Evolutionary conservation across 2,113 vertebrate species (phyloP), one percentile per base, ranked within the genome.

Genomic region (Saiga tatarica): DNA sequence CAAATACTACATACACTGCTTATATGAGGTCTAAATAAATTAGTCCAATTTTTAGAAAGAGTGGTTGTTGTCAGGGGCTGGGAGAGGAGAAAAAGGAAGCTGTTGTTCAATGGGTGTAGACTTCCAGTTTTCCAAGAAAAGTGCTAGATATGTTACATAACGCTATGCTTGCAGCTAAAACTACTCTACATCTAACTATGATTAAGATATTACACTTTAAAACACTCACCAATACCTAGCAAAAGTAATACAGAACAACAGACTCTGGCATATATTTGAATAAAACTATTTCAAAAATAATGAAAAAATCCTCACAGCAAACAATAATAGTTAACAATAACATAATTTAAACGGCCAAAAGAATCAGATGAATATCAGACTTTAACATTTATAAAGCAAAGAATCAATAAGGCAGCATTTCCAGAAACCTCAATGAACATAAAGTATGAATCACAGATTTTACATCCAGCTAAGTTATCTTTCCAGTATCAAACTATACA

Each of bases 261-360:
- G 53, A 89, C 79, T 89, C 7, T 89, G 74, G 78, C 15, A 95
- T 53, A 26, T 50, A 82, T 81, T 36, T 87, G 36, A 60, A 95
- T 92, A 64, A 84, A 89, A 78, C 10, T 55, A 84, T 87, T 91
- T 89, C 62, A 95, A 83, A 91, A 92, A 55, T 79, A 92, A 60
- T n/a, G 26, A 59, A 92, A 82, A 87, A 88, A 50, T 21, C 28
- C n/a, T 88, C 52, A 92, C 47, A 42, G 59, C 50, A 88, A 82
- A 55, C 7, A 88, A n/a, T 57, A 81, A 45, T 67, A 81, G 59
- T 17, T 71, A 90, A 16, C 87, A 67, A 62, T 36, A 47, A 50
- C 23, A 78, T 25, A 81, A 91, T 28, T 94, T 83, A 47, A 45
- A 97, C 11, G 4, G 14, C 26, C 50, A 62, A 83, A 74, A 47